Evolutionary conservation across 30 jellyfish, hydroid and myxozoan species (phyloP), one percentile per base, ranked within the genome.

Genomic region (Aurelia aurita): DNA sequence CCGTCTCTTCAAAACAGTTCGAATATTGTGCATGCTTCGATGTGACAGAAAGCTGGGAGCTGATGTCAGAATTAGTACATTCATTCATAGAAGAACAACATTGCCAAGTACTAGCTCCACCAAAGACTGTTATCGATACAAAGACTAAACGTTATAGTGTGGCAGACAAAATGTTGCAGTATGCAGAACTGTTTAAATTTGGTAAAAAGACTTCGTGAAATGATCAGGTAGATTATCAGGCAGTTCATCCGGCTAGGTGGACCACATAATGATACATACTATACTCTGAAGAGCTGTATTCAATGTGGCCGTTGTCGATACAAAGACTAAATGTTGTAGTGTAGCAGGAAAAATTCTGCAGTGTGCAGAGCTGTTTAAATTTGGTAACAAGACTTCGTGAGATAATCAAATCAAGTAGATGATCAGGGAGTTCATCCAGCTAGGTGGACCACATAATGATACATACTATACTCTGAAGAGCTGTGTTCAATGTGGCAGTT

Each of bases 311-410:
- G 49, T 65, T 31, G 87, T 61, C 5, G 93, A 88, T 47, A 9
- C 88, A 26, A 88, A 88, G 35, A 45, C 84, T 1, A 70, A 58
- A 39, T 83, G 34, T 27, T 88, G 27, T 70, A 59, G 89, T 66
- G 93, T 67, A 3, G 97, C 97, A 9, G 97, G 79, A 35, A 88
- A 72, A 49, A 79, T 88, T 80, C 73, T 77, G 54, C 97, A 88
- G 45, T 88, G 69, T 47, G 89, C 80, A 1, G 90, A 79, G 46
- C 28, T 88, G 59, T 79, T 88, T 65, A 85, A 85, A 74, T 82
- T 82, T 68, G 79, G 79, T 23, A 82, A 69, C 32, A 82, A 82
- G 70, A 15, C 79, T 47, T n/a, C 59, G 5, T 31, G 49, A 29
- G 18, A 11, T 3, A 5, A 35, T 35, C n/a, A n/a, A n/a, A n/a